phyloP scores from a whole-genome alignment of 2,797 vertebrate genomes.

The Myotis pilosus region DNA sequence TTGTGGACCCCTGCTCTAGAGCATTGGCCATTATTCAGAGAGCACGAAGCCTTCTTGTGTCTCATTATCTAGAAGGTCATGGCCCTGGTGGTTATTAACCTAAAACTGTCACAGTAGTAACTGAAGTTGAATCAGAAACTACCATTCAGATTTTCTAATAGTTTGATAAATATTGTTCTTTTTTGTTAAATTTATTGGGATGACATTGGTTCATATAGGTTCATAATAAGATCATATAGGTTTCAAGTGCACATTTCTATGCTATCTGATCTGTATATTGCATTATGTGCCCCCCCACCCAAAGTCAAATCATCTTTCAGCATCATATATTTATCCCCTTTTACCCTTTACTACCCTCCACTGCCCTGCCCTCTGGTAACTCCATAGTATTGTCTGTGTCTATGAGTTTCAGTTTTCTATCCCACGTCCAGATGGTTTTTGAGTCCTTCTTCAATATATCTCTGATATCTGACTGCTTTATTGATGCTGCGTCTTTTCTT shows the following conservation, averaged over 20 bases:
- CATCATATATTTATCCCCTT: background rate
- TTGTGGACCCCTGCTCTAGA: background rate
- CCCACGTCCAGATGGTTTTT: background rate
- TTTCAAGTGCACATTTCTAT: background rate
- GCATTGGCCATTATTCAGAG: background rate
- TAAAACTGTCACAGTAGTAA: background rate
- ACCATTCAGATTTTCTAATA: background rate
- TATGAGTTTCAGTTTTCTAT: background rate
- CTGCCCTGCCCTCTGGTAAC: background rate
- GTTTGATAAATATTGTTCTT: background rate
- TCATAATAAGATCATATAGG: background rate
- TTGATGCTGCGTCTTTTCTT: background rate
- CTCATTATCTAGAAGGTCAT: background rate
- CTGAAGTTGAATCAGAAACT: background rate
- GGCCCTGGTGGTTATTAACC: background rate
- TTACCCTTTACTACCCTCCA: background rate
- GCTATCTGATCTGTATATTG: background rate
- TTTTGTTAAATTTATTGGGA: background rate
- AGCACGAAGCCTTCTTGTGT: background rate
- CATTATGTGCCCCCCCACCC: background rate
- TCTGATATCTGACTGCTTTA: background rate
- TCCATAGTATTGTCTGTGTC: background rate
- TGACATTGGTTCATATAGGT: background rate
- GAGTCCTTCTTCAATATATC: background rate
- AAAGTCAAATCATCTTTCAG: background rate